Percentiles rank a stretch among this genome's conserved stretches.
phyloP scores from a whole-genome alignment of 2,888 invertebrate genomes.

The Rhabditophanes sp. region DNA sequence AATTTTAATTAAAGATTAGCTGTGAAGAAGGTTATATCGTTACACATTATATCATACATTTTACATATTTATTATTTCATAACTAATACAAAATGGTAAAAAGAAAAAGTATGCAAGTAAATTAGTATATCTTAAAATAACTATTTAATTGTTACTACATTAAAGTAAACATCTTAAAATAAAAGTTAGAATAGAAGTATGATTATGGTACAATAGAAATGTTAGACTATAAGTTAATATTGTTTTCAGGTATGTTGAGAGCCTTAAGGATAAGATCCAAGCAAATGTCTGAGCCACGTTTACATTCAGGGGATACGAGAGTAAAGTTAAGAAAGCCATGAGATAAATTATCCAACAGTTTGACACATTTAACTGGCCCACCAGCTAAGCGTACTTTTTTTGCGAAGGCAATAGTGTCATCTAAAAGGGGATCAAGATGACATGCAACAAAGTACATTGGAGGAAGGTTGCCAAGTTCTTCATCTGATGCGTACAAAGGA shows the following conservation, averaged over 20 bases:
- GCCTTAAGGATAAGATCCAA: conserved; percentile 28
- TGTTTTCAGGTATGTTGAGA: conserved; percentile 15
- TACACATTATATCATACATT: too few relatives aligned
- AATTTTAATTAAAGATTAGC: too few relatives aligned
- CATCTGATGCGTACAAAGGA: conserved; percentile 69
- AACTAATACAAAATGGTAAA: too few relatives aligned
- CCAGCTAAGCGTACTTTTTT: conserved; percentile 64
- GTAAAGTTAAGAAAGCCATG: conserved; percentile 88
- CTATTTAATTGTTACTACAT: too few relatives aligned
- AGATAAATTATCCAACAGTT: conserved; percentile 71
- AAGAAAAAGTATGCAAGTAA: too few relatives aligned
- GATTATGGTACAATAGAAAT: too few relatives aligned
- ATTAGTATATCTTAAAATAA: too few relatives aligned
- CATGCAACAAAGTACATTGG: conserved; percentile 69
- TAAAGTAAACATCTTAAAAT: too few relatives aligned
- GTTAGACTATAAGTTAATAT: not conserved
- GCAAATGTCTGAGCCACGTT: conserved; percentile 33
- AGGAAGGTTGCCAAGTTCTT: conserved; percentile 63
- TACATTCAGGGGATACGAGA: conserved; percentile 52
- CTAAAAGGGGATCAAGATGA: conserved; percentile 82
- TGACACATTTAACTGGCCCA: conserved; percentile 57
- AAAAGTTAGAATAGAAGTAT: too few relatives aligned
- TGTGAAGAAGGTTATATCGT: too few relatives aligned
- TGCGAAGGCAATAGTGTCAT: conserved; percentile 79
- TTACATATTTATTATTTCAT: too few relatives aligned